Conservation (phyloP, 2,113 vertebrate genomes). For the Eclectus roratus region DNA sequence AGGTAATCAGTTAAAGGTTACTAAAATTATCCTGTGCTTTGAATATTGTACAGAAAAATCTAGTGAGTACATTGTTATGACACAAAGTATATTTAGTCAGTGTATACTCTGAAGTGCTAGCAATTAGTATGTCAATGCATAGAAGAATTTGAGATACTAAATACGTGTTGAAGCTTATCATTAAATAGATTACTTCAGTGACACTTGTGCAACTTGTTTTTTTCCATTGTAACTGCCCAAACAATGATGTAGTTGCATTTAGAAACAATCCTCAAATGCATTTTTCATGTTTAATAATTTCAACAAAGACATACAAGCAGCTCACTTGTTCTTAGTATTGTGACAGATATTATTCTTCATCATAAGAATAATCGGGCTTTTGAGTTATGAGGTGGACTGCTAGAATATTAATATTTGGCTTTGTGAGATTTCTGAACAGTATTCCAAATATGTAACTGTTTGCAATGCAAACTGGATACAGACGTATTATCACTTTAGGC, state of each 20-base stretch:
- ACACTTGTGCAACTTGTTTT: neutral
- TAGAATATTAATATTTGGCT: neutral
- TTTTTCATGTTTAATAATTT: slow-evolving; percentile 2
- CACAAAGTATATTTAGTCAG: neutral
- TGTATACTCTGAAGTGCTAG: neutral
- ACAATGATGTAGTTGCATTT: neutral
- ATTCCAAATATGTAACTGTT: neutral
- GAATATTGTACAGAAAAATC: neutral
- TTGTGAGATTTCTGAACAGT: neutral
- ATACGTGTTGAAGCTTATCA: neutral
- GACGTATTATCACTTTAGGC: neutral
- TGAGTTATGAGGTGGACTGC: neutral
- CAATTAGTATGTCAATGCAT: neutral
- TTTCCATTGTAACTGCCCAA: neutral
- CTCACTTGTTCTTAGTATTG: neutral
- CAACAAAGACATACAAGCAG: neutral
- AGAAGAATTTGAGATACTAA: slow-evolving; percentile 17
- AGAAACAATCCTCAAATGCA: neutral
- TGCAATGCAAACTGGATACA: neutral
- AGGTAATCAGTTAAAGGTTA: neutral
- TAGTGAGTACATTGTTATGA: neutral
- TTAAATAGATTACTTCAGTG: slow-evolving; percentile 24
- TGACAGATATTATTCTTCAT: neutral
- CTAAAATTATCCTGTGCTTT: neutral
- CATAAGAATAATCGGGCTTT: neutral